These are phyloP conservation scores for Adineta ricciae DNA, from an alignment of 2,888 invertebrate genomes.

Conservation along the genomic window DNA sequence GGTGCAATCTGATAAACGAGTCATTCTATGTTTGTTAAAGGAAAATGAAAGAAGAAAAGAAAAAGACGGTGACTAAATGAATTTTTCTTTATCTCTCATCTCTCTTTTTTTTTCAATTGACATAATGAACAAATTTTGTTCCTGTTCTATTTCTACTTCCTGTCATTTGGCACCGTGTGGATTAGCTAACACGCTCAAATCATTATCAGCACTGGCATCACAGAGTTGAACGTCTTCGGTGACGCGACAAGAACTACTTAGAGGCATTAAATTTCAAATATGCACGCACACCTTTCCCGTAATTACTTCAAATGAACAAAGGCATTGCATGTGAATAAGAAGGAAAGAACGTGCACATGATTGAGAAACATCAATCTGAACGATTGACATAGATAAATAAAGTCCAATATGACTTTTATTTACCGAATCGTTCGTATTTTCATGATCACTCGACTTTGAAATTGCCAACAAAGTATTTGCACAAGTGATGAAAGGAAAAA, in stretches of 20 bases:
- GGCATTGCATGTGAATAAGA: not conserved
- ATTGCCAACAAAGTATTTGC: not conserved
- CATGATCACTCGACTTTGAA: not conserved
- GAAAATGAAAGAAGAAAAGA: not conserved
- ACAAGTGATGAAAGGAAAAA: not conserved
- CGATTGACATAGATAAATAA: too few relatives aligned
- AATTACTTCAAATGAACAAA: conserved; percentile 1
- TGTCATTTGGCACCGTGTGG: not conserved
- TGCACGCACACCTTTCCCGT: not conserved
- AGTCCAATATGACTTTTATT: too few relatives aligned
- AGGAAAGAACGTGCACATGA: not conserved
- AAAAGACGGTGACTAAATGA: not conserved
- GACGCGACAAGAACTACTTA: not conserved
- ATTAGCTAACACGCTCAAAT: not conserved
- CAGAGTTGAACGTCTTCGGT: not conserved
- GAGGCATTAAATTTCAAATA: conserved; percentile 7
- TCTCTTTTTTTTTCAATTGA: not conserved
- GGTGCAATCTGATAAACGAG: not conserved
- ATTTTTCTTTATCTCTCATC: not conserved
- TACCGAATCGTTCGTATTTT: too few relatives aligned
- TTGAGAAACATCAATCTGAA: not conserved
- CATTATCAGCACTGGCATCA: not conserved
- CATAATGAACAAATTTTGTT: conserved; percentile 3
- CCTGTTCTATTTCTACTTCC: not conserved
- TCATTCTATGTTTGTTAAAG: not conserved